Evolutionary conservation across 2,888 invertebrate species (phyloP).

Genomic region (Entomobrya proxima): DNA sequence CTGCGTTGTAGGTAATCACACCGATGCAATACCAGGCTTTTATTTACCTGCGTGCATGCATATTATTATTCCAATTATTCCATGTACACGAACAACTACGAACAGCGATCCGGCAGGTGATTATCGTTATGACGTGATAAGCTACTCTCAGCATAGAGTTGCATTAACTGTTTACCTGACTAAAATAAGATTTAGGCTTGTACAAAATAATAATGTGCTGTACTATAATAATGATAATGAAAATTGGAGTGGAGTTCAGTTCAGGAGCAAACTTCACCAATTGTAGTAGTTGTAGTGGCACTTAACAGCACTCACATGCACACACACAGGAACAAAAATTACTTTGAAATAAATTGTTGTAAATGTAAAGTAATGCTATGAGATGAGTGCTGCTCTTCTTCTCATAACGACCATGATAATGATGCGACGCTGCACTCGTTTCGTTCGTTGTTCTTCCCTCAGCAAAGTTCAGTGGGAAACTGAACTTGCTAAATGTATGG

Average conservation of each 20-base stretch:
- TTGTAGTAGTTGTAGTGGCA: not conserved
- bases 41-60: slow-evolving; percentile 9
- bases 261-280: too few species aligned
- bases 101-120: not conserved
- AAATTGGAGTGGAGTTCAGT: slow-evolving; percentile 1
- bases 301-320: not conserved
- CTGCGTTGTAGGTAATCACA: slow-evolving; percentile 7
- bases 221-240: not conserved
- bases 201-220: not conserved
- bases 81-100: not conserved
- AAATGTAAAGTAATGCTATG: not conserved
- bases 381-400: slow-evolving; percentile 22
- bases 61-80: slow-evolving; percentile 28
- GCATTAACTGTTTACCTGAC: slow-evolving; percentile 33
- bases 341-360: slow-evolving; percentile 20
- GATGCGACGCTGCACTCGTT: slow-evolving; percentile 25
- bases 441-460: slow-evolving; percentile 44
- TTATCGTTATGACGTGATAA: slow-evolving; percentile 38
- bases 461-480: slow-evolving; percentile 63
- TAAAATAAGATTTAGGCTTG: not conserved
- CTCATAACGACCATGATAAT: not conserved
- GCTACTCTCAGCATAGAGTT: not conserved
- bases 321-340: slow-evolving; percentile 33
- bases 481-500: slow-evolving; percentile 49
- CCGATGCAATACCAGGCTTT: not conserved